These are phyloP conservation scores for Daphoenositta chrysoptera DNA, from an alignment of 2,113 vertebrate species.

Conservation along the genomic window DNA sequence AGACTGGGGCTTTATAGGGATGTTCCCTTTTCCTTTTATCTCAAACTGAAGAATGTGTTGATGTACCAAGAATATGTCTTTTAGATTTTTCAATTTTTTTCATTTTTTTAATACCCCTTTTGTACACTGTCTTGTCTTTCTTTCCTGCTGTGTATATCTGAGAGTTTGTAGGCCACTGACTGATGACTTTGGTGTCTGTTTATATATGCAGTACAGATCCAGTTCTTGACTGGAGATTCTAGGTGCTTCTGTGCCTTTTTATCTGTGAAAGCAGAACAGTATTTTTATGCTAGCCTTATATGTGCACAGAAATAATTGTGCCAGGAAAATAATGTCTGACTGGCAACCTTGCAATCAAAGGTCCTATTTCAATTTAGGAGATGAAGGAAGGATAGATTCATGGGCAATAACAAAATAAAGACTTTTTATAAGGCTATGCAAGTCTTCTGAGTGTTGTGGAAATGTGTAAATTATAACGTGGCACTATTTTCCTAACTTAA, in stretches of 20 bases:
- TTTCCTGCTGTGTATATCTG: background rate
- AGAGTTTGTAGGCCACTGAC: background rate
- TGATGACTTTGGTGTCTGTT: background rate
- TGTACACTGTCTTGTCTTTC: background rate
- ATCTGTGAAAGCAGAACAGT: background rate
- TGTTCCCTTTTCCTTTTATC: background rate
- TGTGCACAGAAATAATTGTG: background rate
- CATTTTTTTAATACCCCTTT: background rate
- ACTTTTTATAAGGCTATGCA: background rate
- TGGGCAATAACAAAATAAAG: background rate
- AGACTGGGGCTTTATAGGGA: background rate
- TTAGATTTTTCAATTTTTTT: background rate
- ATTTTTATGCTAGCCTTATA: background rate
- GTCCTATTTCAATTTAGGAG: background rate
- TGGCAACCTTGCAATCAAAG: background rate
- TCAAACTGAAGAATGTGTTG: background rate
- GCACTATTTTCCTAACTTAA: background rate
- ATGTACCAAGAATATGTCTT: background rate
- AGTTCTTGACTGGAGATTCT: background rate
- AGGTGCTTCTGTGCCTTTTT: background rate
- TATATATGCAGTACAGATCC: background rate
- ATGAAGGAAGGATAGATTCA: background rate
- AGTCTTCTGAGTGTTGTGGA: background rate
- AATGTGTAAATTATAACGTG: background rate
- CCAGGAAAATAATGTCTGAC: background rate